A percentile compares a stretch with the other conserved stretches of the same genome.
These are phyloP conservation scores for Drosophila subquinaria DNA, from an alignment of 2,888 invertebrate genomes.

Conservation along the genomic window DNA sequence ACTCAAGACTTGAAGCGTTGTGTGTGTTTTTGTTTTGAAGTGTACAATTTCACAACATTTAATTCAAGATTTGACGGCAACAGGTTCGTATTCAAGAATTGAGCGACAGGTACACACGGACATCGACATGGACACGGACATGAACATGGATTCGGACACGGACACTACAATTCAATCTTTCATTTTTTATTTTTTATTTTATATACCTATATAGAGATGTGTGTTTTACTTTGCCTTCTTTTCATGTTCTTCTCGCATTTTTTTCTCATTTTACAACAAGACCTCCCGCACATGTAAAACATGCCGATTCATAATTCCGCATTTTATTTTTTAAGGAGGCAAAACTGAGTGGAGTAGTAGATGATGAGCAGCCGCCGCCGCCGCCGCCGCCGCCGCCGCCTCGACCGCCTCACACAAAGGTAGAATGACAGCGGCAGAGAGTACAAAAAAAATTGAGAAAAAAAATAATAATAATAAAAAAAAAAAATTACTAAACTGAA, in stretches of 20 bases:
- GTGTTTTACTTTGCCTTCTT: slow-evolving; percentile 11
- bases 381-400: neutral
- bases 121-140: slow-evolving; percentile 14
- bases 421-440: slow-evolving; percentile 63
- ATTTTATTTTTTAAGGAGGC: slow-evolving; percentile 68
- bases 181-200: neutral
- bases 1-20: slow-evolving; percentile 36
- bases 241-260: slow-evolving; percentile 18
- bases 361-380: slow-evolving; percentile 42
- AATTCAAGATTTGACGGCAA: slow-evolving; percentile 76
- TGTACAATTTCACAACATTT: slow-evolving; percentile 83
- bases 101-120: slow-evolving; percentile 71
- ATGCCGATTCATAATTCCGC: slow-evolving; percentile 83
- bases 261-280: slow-evolving; percentile 57
- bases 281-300: slow-evolving; percentile 83
- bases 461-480: slow-evolving; percentile 32
- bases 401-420: slow-evolving; percentile 60
- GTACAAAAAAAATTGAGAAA: slow-evolving; percentile 13
- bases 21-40: slow-evolving; percentile 70
- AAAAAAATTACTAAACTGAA: slow-evolving; percentile 49
- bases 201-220: slow-evolving; percentile 2
- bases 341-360: slow-evolving; percentile 55
- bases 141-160: slow-evolving; percentile 12
- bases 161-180: slow-evolving; percentile 42
- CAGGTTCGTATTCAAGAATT: slow-evolving; percentile 53